Percentiles rank a stretch among this genome's conserved stretches.
phyloP scores from a whole-genome alignment of 2,113 vertebrate species.

The Thunnus maccoyii region DNA sequence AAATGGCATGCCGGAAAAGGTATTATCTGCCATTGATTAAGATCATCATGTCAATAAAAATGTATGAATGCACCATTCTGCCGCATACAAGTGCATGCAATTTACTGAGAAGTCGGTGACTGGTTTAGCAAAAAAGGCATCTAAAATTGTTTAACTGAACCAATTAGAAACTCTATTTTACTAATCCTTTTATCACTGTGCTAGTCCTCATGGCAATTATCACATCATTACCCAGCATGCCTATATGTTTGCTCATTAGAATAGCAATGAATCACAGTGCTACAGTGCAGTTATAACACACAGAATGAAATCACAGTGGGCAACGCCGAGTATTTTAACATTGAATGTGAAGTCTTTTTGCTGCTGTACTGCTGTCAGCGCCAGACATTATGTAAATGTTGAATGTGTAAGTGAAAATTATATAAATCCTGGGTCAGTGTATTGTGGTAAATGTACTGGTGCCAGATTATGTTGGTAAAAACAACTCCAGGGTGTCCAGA shows the following conservation, averaged over 20 bases:
- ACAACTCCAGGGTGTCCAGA: conserved; percentile 3
- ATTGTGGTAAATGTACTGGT: neutral
- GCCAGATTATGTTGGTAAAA: neutral
- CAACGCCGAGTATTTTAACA: conserved; percentile 29
- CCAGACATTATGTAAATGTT: conserved; percentile 14
- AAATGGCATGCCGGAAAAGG: conserved; percentile 22
- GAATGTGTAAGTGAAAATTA: conserved; percentile 7
- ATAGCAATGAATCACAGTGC: conserved; percentile 32
- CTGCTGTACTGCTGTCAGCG: neutral
- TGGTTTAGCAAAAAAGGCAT: conserved; percentile 32
- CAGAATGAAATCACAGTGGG: conserved; percentile 23
- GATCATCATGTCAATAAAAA: conserved; percentile 52
- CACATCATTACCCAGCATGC: conserved; percentile 36
- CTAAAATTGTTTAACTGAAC: conserved; percentile 36
- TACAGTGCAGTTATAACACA: conserved; percentile 21
- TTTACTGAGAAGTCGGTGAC: conserved; percentile 36
- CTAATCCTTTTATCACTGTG: conserved; percentile 66
- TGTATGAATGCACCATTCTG: neutral
- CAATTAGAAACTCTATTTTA: conserved; percentile 68
- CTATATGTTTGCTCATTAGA: conserved; percentile 48
- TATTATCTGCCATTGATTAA: conserved; percentile 46
- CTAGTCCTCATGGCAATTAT: conserved; percentile 48
- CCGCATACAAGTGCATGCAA: conserved; percentile 32
- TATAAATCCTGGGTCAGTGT: neutral
- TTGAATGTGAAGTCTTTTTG: conserved; percentile 4